phyloP scores from a whole-genome alignment of 1,140 invertebrate genomes.

The Trachelipus rathkii region DNA sequence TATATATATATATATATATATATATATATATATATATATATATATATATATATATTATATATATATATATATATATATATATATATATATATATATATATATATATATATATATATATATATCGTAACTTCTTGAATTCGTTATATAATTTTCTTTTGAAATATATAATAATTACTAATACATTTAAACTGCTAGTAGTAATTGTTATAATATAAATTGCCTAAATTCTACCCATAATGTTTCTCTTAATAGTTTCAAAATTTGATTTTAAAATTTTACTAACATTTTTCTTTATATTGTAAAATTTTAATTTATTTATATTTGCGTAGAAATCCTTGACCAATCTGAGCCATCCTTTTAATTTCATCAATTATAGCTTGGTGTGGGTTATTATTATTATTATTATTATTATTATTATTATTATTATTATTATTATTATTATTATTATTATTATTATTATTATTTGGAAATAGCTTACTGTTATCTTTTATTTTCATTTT shows the following conservation, averaged over 20 bases:
- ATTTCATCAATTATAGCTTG: not conserved
- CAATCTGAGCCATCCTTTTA: not conserved
- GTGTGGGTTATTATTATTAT: not conserved
- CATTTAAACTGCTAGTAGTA: not conserved
- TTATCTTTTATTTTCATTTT: conserved; percentile 27
- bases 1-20: too few relatives aligned
- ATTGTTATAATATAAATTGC: too few relatives aligned
- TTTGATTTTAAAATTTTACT: too few relatives aligned
- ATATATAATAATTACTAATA: not conserved
- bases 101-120: not conserved
- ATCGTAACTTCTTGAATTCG: not conserved
- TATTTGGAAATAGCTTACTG: not conserved
- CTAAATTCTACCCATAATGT: too few relatives aligned
- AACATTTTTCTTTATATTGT: too few relatives aligned
- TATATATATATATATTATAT: conserved; percentile 13
- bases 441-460: conserved; percentile 11
- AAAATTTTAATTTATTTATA: too few relatives aligned
- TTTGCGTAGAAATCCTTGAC: too few relatives aligned
- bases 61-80: conserved; percentile 4
- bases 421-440: conserved; percentile 13
- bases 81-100: conserved; percentile 16
- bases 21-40: not conserved
- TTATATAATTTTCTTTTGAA: not conserved
- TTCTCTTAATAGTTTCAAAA: too few relatives aligned
- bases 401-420: not conserved